Base-by-base conservation (phyloP, 2,797 vertebrate species). In the Acridotheres tristis region DNA sequence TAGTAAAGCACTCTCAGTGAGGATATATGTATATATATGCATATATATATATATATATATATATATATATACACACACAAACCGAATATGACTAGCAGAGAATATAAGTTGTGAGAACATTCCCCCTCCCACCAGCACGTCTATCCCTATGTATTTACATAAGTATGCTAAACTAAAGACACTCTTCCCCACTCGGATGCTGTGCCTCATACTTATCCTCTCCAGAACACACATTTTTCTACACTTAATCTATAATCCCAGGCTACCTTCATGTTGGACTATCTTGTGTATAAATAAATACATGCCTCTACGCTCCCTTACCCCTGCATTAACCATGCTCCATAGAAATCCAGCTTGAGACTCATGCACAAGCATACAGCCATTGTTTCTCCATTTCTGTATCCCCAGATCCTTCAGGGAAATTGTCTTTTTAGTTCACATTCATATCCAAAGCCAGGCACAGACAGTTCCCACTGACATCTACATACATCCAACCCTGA, bases 1-100 rank as follows among this genome's bases (percentile, higher is more conserved):
- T 80, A 80, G 76, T 86, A 82, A 94, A 94, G 61, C 50, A 27
- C 62, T 61, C 22, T 66, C 62, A 59, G 89, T 87, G 88, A 88
- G 71, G 48, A 76, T 50, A 57, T 34, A 62, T 29, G 16, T 8
- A 57, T 19, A 59, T 27, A 51, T 57, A 81, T 51, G 77, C 21
- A 34, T 26, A 57, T 27, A 76, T 1, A 36, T 36, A 89, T 30
- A 85, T 3, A 53, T 2, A 53, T 10, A 72, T 8, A 57, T 19
- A 59, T 36, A 89, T 30, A 85, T 3, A 53, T 2, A 53, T 10
- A 72, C 3, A 85, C 4, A 61, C 4, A 87, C 15, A 81, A 9
- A 86, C 34, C 12, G 5, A 54, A 16, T 80, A 63, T 50, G 86
- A 79, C 45, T 82, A 78, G 36, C 27, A 78, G 61, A 90, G 65